Conservation (phyloP, 2,888 invertebrate genomes). For the Empis livida region DNA sequence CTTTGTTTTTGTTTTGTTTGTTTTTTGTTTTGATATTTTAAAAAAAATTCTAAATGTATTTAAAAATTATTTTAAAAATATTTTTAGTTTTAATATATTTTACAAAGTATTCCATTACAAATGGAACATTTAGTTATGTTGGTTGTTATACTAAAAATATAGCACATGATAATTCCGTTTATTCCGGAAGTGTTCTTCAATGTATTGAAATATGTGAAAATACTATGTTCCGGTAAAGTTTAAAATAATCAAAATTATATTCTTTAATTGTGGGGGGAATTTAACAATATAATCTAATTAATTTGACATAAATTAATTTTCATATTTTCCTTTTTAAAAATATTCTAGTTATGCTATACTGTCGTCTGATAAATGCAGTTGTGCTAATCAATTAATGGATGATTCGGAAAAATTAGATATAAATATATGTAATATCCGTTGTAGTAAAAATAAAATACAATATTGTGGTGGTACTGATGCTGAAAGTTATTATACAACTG, state of each 20-base stretch:
- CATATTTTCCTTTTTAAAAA: not conserved
- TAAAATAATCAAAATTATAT: not conserved
- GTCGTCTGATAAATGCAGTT: conserved; percentile 27
- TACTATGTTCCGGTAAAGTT: conserved; percentile 20
- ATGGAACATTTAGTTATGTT: conserved; percentile 16
- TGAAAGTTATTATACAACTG: conserved; percentile 56
- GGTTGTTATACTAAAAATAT: conserved; percentile 29
- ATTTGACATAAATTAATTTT: not conserved
- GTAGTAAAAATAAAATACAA: conserved; percentile 46
- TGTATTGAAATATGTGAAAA: conserved; percentile 31
- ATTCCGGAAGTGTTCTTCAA: conserved; percentile 26
- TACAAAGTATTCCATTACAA: too few species aligned
- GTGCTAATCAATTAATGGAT: conserved; percentile 19
- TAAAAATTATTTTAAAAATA: too few species aligned
- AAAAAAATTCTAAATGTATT: too few species aligned
- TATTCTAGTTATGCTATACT: conserved; percentile 26
- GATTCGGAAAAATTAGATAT: conserved; percentile 33
- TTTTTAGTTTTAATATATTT: too few species aligned
- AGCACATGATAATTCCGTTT: conserved; percentile 25
- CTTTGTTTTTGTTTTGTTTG: too few species aligned
- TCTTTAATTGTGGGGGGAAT: not conserved
- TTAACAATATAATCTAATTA: not conserved
- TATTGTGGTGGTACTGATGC: conserved; percentile 55
- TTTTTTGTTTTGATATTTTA: too few species aligned
- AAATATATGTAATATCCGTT: conserved; percentile 42